Evolutionary conservation across 1,140 invertebrate genomes (phyloP).

Genomic region (Rhysida immarginata): DNA sequence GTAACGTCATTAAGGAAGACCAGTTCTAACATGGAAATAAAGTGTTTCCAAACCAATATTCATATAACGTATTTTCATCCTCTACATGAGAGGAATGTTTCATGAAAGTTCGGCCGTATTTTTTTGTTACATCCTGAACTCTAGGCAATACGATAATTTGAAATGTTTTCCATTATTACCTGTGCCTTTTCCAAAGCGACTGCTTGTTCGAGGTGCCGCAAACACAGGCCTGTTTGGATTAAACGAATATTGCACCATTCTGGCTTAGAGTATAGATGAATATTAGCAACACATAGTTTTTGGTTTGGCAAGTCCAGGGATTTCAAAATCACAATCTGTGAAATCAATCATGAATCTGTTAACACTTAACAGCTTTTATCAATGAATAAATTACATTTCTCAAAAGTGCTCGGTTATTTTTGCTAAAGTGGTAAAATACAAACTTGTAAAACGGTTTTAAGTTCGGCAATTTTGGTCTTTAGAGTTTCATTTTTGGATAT

Average conservation of each 20-base stretch:
- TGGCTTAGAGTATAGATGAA: slow-evolving; percentile 83
- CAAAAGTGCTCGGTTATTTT: too few species aligned
- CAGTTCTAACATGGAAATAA: too few species aligned
- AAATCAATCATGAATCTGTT: too few species aligned
- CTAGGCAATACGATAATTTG: too few species aligned
- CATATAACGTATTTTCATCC: too few species aligned
- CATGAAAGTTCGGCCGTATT: too few species aligned
- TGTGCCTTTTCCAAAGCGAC: slow-evolving; percentile 34
- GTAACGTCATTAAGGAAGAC: too few species aligned
- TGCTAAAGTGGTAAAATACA: background rate
- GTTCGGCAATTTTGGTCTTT: slow-evolving; percentile 26
- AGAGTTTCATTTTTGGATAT: slow-evolving; percentile 37
- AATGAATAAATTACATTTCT: too few species aligned
- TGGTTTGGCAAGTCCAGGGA: slow-evolving; percentile 37
- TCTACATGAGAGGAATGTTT: too few species aligned
- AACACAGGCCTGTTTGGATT: slow-evolving; percentile 35
- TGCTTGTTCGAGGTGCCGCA: slow-evolving; percentile 23
- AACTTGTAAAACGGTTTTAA: slow-evolving; percentile 22
- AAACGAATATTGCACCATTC: slow-evolving; percentile 72
- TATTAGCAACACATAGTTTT: slow-evolving; percentile 60
- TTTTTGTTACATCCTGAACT: too few species aligned
- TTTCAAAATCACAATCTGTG: slow-evolving; percentile 42
- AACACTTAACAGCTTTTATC: too few species aligned
- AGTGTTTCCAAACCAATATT: too few species aligned
- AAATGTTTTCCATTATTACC: background rate